phyloP scores from a whole-genome alignment of 2,113 vertebrate species.

The Pachyramphus minor region DNA sequence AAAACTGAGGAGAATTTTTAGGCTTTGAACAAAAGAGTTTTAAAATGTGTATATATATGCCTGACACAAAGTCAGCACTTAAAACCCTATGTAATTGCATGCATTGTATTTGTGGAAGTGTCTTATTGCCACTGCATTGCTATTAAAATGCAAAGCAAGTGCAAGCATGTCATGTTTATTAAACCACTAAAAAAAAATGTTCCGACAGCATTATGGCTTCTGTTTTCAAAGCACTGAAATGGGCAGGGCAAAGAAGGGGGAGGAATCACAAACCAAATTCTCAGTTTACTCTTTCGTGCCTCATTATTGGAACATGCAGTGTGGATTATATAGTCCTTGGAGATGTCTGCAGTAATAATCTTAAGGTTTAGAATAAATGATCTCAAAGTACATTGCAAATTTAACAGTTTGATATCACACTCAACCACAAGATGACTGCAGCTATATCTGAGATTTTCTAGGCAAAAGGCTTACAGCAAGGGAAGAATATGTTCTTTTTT shows the following conservation, averaged over 20 bases:
- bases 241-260: neutral
- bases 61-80: constrained; percentile 17
- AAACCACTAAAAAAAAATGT: constrained; percentile 51
- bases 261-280: neutral
- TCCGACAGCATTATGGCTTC: neutral
- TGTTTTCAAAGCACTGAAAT: constrained; percentile 1
- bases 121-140: constrained; percentile 44
- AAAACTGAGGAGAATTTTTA: neutral
- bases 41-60: neutral
- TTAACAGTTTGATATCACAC: neutral
- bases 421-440: neutral
- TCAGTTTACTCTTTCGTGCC: neutral
- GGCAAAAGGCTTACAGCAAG: neutral
- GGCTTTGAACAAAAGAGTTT: neutral
- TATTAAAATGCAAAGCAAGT: constrained; percentile 63
- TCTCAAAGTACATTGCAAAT: constrained; percentile 22
- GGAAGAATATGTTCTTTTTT: neutral
- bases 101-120: constrained; percentile 13
- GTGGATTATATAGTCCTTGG: neutral
- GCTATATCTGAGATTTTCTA: neutral
- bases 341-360: neutral
- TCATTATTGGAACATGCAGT: neutral
- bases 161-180: constrained; percentile 51
- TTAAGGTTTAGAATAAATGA: neutral
- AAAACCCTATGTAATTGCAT: neutral